Evolutionary conservation across 2,888 invertebrate genomes (phyloP).

Genomic region (Elmis aenea): DNA sequence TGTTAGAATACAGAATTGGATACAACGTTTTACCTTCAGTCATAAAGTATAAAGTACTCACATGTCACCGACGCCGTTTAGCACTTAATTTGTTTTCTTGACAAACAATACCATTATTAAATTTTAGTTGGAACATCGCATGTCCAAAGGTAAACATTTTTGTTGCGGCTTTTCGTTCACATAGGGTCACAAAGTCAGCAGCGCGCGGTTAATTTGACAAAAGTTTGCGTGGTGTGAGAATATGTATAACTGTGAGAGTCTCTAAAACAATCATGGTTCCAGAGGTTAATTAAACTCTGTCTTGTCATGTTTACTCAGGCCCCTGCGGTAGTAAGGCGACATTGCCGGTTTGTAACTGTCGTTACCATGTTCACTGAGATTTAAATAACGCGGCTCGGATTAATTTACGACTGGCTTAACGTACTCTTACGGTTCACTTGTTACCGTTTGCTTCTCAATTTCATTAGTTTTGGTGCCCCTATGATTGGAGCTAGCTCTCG

Average conservation of each 20-base stretch:
- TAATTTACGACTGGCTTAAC: too few species aligned
- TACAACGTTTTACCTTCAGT: too few species aligned
- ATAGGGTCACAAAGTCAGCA: slow-evolving; percentile 21
- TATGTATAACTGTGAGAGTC: slow-evolving; percentile 37
- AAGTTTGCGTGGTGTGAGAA: slow-evolving; percentile 26
- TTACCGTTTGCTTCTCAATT: too few species aligned
- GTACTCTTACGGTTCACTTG: too few species aligned
- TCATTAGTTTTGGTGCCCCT: too few species aligned
- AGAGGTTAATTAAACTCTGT: slow-evolving; percentile 47
- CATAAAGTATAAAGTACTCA: too few species aligned
- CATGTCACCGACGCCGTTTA: too few species aligned
- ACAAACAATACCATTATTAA: too few species aligned
- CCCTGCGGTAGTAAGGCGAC: slow-evolving; percentile 38
- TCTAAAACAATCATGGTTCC: slow-evolving; percentile 45
- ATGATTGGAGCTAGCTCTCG: too few species aligned
- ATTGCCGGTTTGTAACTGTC: slow-evolving; percentile 46
- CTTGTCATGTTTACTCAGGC: slow-evolving; percentile 47
- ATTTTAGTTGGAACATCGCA: too few species aligned
- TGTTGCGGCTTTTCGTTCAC: slow-evolving; percentile 16
- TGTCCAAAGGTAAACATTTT: slow-evolving; percentile 20
- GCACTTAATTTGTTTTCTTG: too few species aligned
- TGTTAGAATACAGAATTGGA: too few species aligned
- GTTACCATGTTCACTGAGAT: slow-evolving; percentile 44
- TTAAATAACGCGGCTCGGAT: slow-evolving; percentile 36
- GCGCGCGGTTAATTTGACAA: not conserved